Conservation (phyloP, 2,797 vertebrate species). For the Sternarchorhynchus goeldii region DNA sequence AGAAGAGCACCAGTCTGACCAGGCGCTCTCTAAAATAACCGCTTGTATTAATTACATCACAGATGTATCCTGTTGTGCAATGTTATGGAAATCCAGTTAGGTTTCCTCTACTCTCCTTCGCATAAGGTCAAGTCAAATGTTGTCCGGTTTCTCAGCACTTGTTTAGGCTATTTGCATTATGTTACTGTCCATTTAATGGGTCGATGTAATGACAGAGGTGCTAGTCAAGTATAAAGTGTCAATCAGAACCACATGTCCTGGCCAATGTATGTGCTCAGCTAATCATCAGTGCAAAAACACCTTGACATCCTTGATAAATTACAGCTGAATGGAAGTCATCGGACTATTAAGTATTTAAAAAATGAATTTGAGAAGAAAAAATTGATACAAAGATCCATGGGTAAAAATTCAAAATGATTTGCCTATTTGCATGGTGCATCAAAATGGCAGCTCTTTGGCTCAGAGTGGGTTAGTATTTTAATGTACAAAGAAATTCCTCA, state of each 20-base stretch:
- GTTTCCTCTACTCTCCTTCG: constrained; percentile 12
- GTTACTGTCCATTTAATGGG: constrained; percentile 44
- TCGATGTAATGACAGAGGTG: constrained; percentile 15
- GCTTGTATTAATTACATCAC: constrained; percentile 46
- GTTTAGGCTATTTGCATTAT: constrained; percentile 24
- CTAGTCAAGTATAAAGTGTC: constrained; percentile 30
- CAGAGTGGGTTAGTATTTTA: constrained; percentile 5
- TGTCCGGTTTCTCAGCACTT: constrained; percentile 37
- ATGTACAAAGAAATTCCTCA: neutral
- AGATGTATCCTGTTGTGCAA: constrained; percentile 53
- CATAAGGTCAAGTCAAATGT: constrained; percentile 25
- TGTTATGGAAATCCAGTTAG: constrained; percentile 33
- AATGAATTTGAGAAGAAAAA: neutral
- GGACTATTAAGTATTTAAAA: neutral
- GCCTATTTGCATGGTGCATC: neutral
- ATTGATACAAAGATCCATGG: neutral
- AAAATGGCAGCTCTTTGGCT: constrained; percentile 5
- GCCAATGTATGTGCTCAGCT: neutral
- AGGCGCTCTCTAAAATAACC: constrained; percentile 53
- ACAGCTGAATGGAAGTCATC: constrained; percentile 7
- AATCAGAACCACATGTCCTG: constrained; percentile 16
- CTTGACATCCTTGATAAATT: constrained; percentile 36
- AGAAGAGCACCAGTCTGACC: constrained; percentile 35
- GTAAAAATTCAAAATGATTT: neutral
- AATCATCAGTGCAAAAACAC: constrained; percentile 34